Evolutionary conservation across 1,140 invertebrate genomes (phyloP).

Genomic region (Bursaphelenchus mucronatus): DNA sequence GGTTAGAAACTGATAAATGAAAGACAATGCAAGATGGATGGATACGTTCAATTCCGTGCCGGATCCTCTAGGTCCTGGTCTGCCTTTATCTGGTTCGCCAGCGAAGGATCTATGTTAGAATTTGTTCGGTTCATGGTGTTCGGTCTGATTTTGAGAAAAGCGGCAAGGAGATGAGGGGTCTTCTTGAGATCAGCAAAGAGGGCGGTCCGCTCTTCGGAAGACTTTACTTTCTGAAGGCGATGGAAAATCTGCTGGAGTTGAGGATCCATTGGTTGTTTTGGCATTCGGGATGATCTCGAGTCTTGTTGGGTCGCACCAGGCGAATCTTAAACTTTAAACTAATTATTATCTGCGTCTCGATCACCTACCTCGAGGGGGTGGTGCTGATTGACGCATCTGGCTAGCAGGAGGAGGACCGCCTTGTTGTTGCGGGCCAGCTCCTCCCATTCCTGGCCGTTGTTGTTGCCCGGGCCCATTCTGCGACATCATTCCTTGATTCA

Average conservation of each 20-base stretch:
- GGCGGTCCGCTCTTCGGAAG: slow-evolving; percentile 30
- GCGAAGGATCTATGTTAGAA: too few species aligned
- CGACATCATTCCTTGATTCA: neutral
- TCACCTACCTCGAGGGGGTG: neutral
- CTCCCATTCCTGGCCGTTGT: slow-evolving; percentile 14
- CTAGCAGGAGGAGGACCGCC: slow-evolving; percentile 4
- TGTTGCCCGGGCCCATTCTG: slow-evolving; percentile 16
- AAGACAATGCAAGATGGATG: too few species aligned
- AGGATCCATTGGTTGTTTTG: neutral
- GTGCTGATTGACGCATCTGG: neutral
- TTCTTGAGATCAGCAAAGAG: slow-evolving; percentile 46
- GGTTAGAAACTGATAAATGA: too few species aligned
- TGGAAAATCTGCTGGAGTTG: slow-evolving; percentile 31
- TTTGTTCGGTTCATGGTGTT: neutral
- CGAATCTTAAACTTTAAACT: slow-evolving; percentile 1
- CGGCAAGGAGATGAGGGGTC: slow-evolving; percentile 49
- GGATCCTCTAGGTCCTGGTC: too few species aligned
- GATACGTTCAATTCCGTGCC: too few species aligned
- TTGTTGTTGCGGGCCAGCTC: neutral
- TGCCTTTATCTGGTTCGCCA: too few species aligned
- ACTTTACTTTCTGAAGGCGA: slow-evolving; percentile 26
- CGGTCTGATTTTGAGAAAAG: slow-evolving; percentile 46
- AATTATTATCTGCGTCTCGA: neutral
- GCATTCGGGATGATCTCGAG: neutral
- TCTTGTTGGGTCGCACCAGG: neutral